Conservation (phyloP, 2,797 vertebrate genomes). For the Chrosomus eos region DNA sequence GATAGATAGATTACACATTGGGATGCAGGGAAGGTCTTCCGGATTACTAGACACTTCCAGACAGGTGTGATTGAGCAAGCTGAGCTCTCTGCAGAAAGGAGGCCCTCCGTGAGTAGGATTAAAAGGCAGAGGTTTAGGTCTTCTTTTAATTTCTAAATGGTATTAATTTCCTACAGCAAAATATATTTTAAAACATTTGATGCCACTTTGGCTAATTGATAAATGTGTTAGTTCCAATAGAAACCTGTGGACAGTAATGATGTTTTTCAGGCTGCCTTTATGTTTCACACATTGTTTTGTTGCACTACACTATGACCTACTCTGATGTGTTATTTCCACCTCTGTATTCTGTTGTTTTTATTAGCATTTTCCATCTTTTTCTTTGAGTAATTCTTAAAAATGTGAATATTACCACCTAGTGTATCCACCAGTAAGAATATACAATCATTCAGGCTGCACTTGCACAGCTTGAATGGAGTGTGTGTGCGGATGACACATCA, state of each 20-base stretch:
- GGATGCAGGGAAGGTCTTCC: neutral
- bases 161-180: neutral
- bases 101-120: neutral
- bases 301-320: neutral
- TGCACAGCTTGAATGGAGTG: neutral
- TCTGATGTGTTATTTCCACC: neutral
- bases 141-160: neutral
- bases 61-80: neutral
- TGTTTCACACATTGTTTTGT: neutral
- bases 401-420: neutral
- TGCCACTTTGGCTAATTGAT: neutral
- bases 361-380: neutral
- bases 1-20: neutral
- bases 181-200: neutral
- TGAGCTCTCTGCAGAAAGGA: neutral
- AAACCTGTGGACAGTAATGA: no score
- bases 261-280: neutral
- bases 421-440: neutral
- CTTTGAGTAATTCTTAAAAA: neutral
- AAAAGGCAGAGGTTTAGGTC: neutral
- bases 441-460: neutral
- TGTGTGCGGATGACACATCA: neutral
- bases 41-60: neutral
- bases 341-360: neutral
- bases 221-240: no score